Evolutionary conservation across 2,113 vertebrate species (phyloP), one percentile per base, ranked within the genome.

Genomic region (Oncorhynchus keta): DNA sequence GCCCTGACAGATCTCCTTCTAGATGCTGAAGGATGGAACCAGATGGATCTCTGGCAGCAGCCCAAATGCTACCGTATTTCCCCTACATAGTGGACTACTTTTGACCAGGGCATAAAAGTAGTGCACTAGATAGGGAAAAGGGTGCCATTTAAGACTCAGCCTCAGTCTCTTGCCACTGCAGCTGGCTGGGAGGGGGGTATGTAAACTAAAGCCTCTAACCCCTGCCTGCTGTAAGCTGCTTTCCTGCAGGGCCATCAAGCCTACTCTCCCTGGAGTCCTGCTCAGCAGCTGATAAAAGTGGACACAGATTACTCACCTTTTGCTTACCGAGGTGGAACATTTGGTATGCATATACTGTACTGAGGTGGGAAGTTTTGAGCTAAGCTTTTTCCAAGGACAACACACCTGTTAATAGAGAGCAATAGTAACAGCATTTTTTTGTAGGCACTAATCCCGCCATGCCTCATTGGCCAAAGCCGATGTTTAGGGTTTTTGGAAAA

Each of bases 211-310:
- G 39, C 39, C 39, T 45, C 39, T 22, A 62, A 24, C 2, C 39
- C 39, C 9, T 45, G 59, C 18, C 24, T 68, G 13, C 13, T 20
- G 66, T 68, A 32, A 12, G 30, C 66, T 68, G 9, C 39, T 45
- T 45, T 9, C 39, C 9, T 45, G 51, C 67, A 35, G 6, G 49
- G 51, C 16, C 51, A 55, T 18, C 51, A 14, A 55, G 51, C 12
- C 51, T 45, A 22, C 32, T 45, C 49, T 48, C 24, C 61, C 49
- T 51, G 69, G 3, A 30, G 55, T 64, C 8, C 48, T 76, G 76
- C 22, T 67, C 32, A 72, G 39, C 16, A 67, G 69, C 70, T 73
- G 82, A 72, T 73, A 51, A 85, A 81, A 48, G 64, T 2, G 4
- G 61, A 73, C 5, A n/a, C 4, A 45, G 49, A 68, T 48, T 32